These are phyloP conservation scores for Propsilocerus akamusi DNA, from an alignment of 1,140 invertebrate species.

Conservation along the genomic window DNA sequence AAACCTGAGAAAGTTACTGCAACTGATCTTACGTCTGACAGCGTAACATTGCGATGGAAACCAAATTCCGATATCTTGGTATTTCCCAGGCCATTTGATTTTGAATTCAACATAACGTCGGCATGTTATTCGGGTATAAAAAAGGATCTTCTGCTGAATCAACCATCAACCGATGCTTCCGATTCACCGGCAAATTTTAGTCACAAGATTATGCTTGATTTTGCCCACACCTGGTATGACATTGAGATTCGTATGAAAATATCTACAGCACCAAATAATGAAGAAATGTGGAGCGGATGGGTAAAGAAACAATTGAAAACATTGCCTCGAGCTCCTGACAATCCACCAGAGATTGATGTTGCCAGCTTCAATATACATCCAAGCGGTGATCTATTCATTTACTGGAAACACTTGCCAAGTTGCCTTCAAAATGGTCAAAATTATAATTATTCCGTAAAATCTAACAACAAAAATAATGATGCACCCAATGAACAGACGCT, in stretches of 20 bases:
- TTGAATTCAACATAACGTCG: neutral
- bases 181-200: constrained; percentile 9
- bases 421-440: constrained; percentile 37
- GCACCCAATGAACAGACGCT: constrained; percentile 14
- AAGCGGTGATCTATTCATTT: constrained; percentile 37
- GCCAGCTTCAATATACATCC: constrained; percentile 41
- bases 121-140: constrained; percentile 6
- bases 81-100: neutral
- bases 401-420: constrained; percentile 44
- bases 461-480: constrained; percentile 21
- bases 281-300: constrained; percentile 41
- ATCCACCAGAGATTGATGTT: constrained; percentile 36
- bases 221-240: constrained; percentile 46
- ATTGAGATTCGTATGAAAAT: constrained; percentile 40
- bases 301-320: constrained; percentile 35
- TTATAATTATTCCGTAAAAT: constrained; percentile 29
- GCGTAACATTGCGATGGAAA: neutral
- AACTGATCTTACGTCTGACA: neutral
- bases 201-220: constrained; percentile 33
- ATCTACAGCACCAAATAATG: constrained; percentile 25
- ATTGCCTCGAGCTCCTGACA: constrained; percentile 32
- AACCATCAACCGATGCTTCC: neutral
- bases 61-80: neutral
- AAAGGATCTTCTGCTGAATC: constrained; percentile 6
- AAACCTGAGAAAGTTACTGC: neutral